Percentiles rank a stretch among this genome's conserved stretches.
phyloP scores from a whole-genome alignment of 1,140 invertebrate species.

The Campoletis sonorensis region DNA sequence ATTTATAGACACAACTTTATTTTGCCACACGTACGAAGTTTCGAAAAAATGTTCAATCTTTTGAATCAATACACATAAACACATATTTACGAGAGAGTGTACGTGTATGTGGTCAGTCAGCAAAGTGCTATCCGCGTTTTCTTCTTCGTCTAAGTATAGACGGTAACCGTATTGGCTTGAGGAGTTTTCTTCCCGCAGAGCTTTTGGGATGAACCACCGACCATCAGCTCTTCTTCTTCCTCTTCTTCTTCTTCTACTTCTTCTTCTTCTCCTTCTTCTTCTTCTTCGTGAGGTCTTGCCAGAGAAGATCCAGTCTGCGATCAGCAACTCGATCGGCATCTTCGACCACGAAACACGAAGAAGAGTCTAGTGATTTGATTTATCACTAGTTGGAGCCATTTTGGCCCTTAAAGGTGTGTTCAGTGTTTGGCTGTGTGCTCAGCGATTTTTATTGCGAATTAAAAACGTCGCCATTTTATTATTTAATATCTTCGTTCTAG shows the following conservation, averaged over 20 bases:
- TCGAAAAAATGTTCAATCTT: no score
- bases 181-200: slow-evolving; percentile 49
- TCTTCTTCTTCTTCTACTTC: slow-evolving; percentile 32
- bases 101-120: slow-evolving; percentile 70
- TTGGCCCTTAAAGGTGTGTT: slow-evolving; percentile 30
- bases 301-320: slow-evolving; percentile 65
- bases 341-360: slow-evolving; percentile 52
- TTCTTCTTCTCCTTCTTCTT: slow-evolving; percentile 9
- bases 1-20: no score
- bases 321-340: slow-evolving; percentile 58
- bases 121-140: slow-evolving; percentile 60
- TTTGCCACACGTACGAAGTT: no score
- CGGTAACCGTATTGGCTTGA: slow-evolving; percentile 72
- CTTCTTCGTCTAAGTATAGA: slow-evolving; percentile 72
- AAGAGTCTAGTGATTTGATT: neutral
- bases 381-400: slow-evolving; percentile 13
- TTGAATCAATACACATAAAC: no score
- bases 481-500: neutral
- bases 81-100: slow-evolving; percentile 48
- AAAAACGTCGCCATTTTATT: neutral
- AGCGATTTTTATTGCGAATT: neutral
- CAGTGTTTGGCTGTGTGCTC: neutral
- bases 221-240: slow-evolving; percentile 33
- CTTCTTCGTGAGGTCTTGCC: neutral
- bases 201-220: slow-evolving; percentile 61